These are phyloP conservation scores for Schizopygopsis pylzovi DNA, from an alignment of 2,797 vertebrate genomes.

Conservation along the genomic window DNA sequence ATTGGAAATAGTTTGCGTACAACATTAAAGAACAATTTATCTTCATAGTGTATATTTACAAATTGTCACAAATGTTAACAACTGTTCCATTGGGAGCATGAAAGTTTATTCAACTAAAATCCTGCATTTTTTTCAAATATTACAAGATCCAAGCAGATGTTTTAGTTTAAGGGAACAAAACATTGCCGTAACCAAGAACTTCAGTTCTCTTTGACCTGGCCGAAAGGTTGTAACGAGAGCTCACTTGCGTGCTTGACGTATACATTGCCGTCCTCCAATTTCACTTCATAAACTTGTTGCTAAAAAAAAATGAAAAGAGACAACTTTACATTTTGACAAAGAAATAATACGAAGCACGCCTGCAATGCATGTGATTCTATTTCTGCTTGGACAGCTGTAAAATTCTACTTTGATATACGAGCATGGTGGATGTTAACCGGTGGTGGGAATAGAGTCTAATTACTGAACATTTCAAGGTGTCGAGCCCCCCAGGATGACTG, in stretches of 20 bases:
- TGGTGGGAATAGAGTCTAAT: constrained; percentile 11
- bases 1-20: not conserved
- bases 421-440: constrained; percentile 8
- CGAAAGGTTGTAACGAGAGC: constrained; percentile 74
- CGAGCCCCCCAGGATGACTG: constrained; percentile 9
- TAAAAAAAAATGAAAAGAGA: constrained; percentile 56
- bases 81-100: not conserved
- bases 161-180: constrained; percentile 14
- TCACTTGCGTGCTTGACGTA: constrained; percentile 72
- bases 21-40: not conserved
- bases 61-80: constrained; percentile 8
- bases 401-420: constrained; percentile 19
- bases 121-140: not conserved
- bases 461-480: constrained; percentile 18
- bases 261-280: constrained; percentile 73
- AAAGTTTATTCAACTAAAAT: not conserved
- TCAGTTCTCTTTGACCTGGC: constrained; percentile 65
- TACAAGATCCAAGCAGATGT: not conserved
- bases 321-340: constrained; percentile 15
- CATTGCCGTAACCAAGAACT: not conserved
- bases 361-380: not conserved
- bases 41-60: constrained; percentile 6
- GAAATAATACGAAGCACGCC: constrained; percentile 19
- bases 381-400: constrained; percentile 35
- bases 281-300: constrained; percentile 80